These are phyloP conservation scores for Porphyrio hochstetteri DNA, from an alignment of 2,113 vertebrate genomes.

Conservation along the genomic window DNA sequence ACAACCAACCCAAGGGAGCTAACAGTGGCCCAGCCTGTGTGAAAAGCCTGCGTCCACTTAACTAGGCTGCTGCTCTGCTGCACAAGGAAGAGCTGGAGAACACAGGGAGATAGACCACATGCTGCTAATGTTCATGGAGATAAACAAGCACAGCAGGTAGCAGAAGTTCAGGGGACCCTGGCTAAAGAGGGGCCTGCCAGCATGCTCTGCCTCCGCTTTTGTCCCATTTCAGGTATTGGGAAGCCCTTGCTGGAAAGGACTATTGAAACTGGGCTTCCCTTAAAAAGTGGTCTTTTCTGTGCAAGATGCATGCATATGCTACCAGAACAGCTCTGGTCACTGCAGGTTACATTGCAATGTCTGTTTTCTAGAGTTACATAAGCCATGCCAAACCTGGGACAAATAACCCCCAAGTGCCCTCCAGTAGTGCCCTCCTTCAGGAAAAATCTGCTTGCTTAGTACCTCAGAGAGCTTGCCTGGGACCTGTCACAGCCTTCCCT, in stretches of 20 bases:
- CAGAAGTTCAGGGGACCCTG: not conserved
- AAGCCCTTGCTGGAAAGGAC: not conserved
- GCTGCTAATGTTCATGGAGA: not conserved
- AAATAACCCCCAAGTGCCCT: not conserved
- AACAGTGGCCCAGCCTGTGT: fast-evolving
- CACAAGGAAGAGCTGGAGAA: not conserved
- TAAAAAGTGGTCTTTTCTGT: not conserved
- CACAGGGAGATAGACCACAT: not conserved
- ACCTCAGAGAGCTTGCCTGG: not conserved
- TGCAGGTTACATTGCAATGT: not conserved
- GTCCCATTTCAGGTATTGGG: no score
- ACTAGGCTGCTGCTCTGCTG: not conserved
- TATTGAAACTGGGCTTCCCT: not conserved
- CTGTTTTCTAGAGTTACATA: not conserved
- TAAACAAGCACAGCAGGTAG: not conserved
- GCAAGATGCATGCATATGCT: not conserved
- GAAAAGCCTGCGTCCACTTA: not conserved
- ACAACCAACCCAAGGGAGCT: not conserved
- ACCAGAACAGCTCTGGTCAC: not conserved
- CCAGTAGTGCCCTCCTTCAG: not conserved
- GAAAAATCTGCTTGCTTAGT: not conserved
- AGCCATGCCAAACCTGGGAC: not conserved
- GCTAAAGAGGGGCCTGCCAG: not conserved
- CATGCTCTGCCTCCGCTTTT: not conserved
- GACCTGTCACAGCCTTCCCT: not conserved